These are phyloP conservation scores for Percopsis omiscomaycus DNA, from an alignment of 2,797 vertebrate species.

Conservation along the genomic window DNA sequence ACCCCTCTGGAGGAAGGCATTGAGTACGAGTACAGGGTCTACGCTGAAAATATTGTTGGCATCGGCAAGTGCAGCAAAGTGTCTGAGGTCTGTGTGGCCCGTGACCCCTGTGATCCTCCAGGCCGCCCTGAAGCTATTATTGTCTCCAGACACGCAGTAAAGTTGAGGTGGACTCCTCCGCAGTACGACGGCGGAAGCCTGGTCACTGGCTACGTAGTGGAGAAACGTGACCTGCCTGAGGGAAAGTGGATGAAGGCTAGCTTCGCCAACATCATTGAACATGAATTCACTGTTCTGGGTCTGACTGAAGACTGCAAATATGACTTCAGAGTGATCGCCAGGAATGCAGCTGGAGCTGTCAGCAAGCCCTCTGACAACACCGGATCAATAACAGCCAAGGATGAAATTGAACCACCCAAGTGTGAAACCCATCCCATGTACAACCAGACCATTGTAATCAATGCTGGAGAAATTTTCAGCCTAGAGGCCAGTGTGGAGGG, in stretches of 20 bases:
- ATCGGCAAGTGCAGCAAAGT: conserved; percentile 93
- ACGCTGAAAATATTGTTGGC: conserved; percentile 98
- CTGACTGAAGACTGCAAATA: conserved; percentile 93
- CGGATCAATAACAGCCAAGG: conserved; percentile 92
- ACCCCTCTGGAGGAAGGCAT: conserved; percentile 95
- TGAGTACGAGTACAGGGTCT: conserved; percentile 96
- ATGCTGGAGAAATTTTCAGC: conserved; percentile 92
- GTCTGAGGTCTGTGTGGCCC: conserved; percentile 93
- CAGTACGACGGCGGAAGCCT: conserved; percentile 93
- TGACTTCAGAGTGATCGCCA: conserved; percentile 97
- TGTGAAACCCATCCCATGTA: conserved; percentile 93
- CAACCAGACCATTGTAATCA: conserved; percentile 90
- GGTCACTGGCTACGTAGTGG: conserved; percentile 93
- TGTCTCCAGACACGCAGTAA: conserved; percentile 92
- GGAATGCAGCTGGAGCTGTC: conserved; percentile 90
- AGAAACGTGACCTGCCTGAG: conserved; percentile 95
- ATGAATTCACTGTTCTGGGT: conserved; percentile 90
- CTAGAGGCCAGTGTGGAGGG: conserved; percentile 91
- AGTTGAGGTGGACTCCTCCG: conserved; percentile 91
- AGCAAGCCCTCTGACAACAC: conserved; percentile 96
- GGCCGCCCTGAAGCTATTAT: conserved; percentile 89
- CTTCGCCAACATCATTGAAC: conserved; percentile 91
- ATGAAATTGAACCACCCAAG: conserved; percentile 93
- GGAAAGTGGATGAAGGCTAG: conserved; percentile 99
- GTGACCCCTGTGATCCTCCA: conserved; percentile 96